These are phyloP conservation scores for Acridotheres tristis DNA, from an alignment of 2,797 vertebrate species.

Conservation along the genomic window DNA sequence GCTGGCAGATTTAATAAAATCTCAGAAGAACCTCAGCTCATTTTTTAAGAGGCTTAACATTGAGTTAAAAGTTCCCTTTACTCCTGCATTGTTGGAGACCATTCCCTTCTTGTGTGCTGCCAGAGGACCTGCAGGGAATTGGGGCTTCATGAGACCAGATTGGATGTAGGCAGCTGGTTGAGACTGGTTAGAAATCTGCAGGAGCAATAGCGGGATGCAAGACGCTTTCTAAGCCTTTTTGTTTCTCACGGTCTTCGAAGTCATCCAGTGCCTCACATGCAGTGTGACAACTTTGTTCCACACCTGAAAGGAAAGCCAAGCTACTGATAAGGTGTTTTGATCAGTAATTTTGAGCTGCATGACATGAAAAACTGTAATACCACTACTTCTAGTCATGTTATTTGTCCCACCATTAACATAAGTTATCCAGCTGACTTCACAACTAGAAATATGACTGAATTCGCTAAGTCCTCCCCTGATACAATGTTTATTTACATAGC, in stretches of 20 bases:
- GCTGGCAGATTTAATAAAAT: constrained; percentile 63
- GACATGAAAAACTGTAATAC: background rate
- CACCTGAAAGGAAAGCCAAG: constrained; percentile 35
- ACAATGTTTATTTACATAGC: background rate
- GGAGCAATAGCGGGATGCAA: background rate
- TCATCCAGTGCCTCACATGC: background rate
- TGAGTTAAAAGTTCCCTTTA: constrained; percentile 51
- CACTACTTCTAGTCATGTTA: background rate
- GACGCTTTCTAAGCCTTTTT: constrained; percentile 43
- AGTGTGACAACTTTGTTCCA: background rate
- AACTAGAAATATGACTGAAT: background rate
- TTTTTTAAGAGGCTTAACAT: constrained; percentile 68
- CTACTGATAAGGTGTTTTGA: background rate
- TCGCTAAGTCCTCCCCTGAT: background rate
- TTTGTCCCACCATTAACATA: background rate
- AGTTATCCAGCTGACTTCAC: background rate
- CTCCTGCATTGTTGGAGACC: constrained; percentile 14
- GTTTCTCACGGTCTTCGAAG: constrained; percentile 50
- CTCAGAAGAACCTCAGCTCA: constrained; percentile 52
- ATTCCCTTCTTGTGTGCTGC: constrained; percentile 29
- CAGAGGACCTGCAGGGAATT: background rate
- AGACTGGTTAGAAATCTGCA: constrained; percentile 35
- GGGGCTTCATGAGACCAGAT: background rate
- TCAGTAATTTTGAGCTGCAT: background rate
- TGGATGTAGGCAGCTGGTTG: constrained; percentile 47